A percentile compares a stretch with the other conserved stretches of the same genome.
Evolutionary conservation across 2,797 vertebrate species (phyloP).

Genomic region (Molothrus ater): DNA sequence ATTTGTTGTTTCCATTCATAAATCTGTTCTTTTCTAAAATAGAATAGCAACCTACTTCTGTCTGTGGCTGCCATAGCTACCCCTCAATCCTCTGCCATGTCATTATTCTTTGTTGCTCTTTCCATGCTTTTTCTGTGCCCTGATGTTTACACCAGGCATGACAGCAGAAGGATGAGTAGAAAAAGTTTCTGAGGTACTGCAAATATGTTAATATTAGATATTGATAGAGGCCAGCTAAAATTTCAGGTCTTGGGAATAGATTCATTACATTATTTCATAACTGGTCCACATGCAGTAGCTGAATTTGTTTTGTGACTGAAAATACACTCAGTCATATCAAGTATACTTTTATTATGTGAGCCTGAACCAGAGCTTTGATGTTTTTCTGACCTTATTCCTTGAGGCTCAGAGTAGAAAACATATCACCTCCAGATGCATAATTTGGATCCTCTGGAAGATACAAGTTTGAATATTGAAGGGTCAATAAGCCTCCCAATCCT

Average conservation of each 20-base stretch:
- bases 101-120: neutral
- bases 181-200: neutral
- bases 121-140: neutral
- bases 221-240: neutral
- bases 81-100: neutral
- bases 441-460: neutral
- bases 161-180: neutral
- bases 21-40: neutral
- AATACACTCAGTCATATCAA: neutral
- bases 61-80: neutral
- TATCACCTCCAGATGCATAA: neutral
- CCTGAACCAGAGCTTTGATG: neutral
- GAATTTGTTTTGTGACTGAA: neutral
- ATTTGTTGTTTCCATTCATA: neutral
- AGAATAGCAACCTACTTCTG: neutral
- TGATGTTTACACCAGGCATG: neutral
- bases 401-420: neutral
- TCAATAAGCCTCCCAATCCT: neutral
- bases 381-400: neutral
- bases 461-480: neutral
- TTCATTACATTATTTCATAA: neutral
- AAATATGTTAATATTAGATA: neutral
- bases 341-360: neutral
- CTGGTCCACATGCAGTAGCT: neutral
- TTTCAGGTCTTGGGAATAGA: neutral